Evolutionary conservation across 2,888 invertebrate genomes (phyloP), one percentile per base, ranked within the genome.

Genomic region (Cephus nigrinus): DNA sequence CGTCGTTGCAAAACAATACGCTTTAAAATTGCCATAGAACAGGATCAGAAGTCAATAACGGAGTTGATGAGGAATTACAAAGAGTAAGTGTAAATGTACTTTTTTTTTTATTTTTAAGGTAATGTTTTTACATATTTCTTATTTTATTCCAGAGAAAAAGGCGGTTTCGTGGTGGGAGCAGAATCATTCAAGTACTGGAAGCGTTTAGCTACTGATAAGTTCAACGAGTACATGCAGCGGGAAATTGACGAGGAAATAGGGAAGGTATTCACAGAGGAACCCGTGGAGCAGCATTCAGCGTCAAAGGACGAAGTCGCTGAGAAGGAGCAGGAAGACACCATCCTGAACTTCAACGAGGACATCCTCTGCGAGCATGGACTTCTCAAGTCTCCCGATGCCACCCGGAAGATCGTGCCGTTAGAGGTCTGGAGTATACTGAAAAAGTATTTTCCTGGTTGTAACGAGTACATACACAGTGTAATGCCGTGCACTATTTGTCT

Each of bases 151-250:
- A 55, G 55, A 55, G 12, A 23, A 23, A 68, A 74, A 5, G 36
- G 80, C 80, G 86, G 91, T 76, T 94, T 89, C 85, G 93, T 93
- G 92, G 92, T 94, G 32, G 94, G 94, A 11, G 93, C 93, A 79
- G 90, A 92, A 73, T 93, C 93, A 0, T 88, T 94, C n/a, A 92
- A 92, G 81, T 92, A 90, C 69, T 94, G 94, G 94, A 91, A 92
- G 78, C 90, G 91, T 74, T 86, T 93, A 68, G 93, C 92, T 2
- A 86, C 92, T 88, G 91, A 90, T 83, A 83, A 84, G 79, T 87
- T 88, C 74, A 86, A 84, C 31, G 88, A 89, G 34, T 85, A 86
- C 12, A 84, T 88, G 83, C 87, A 89, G 75, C 84, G 84, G 69
- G 83, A 88, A 81, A 82, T 86, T 68, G 87, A 87, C 76, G 80